Evolutionary conservation across 37 sponge, comb jelly and placozoan species (phyloP), one percentile per base, ranked within the genome.

Genomic region (Haliclona indistincta): DNA sequence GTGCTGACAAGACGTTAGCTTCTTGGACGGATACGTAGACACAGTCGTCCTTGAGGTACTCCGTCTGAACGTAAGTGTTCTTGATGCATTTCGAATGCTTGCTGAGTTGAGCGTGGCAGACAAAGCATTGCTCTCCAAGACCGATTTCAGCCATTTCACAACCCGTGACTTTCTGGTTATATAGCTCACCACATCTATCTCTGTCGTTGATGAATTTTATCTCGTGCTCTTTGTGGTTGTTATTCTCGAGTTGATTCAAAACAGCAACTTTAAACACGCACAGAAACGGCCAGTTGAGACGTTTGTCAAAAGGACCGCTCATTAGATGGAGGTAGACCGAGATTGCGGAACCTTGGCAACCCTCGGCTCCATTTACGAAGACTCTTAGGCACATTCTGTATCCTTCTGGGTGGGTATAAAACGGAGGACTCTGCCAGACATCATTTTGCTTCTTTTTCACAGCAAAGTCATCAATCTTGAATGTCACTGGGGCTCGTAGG

Each of bases 211-310:
- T 30, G 35, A 72, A 73, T 2, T 73, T 55, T 55, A 73, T 38
- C n/a, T 35, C 56, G 22, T 43, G 23, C 43, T 15, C 30, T 20
- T 36, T 30, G 23, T 73, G 74, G 5, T 73, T 34, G 29, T 20
- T 29, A 36, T 73, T 39, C 35, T 35, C 35, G 6, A 35, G 17
- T 43, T 73, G 74, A 61, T 55, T 73, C 23, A 58, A 38, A 17
- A 73, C 38, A 30, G 54, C 42, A 6, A 73, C 60, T 19, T 36
- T 56, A 20, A 73, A 35, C n/a, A 54, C 28, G 28, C 74, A 58
- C 25, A 20, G 58, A 65, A 77, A 77, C 22, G 78, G 78, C 78
- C 78, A 77, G 15, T n/a, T 28, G 25, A 77, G 78, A 30, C 38
- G n/a, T 25, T 38, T 65, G 38, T 77, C 78, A 39, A 33, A 64